Evolutionary conservation across 2,888 invertebrate species (phyloP).

Genomic region (Cheiracanthium punctorium): DNA sequence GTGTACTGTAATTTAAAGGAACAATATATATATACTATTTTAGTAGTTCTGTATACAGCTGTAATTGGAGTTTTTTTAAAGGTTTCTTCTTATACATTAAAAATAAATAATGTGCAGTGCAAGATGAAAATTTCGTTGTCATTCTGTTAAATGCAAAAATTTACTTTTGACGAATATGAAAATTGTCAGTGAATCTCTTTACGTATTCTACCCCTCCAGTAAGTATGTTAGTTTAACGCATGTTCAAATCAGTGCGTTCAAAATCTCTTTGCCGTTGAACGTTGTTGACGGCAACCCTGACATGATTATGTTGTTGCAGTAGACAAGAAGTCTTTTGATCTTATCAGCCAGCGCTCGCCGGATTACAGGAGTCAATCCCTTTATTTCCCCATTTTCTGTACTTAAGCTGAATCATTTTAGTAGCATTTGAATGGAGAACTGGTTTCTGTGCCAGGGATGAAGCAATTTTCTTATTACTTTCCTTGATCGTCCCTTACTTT

Average conservation of each 20-base stretch:
- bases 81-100: no score
- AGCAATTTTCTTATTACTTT: constrained; percentile 62
- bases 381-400: constrained; percentile 68
- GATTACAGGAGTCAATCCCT: constrained; percentile 62
- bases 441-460: constrained; percentile 17
- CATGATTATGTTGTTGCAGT: constrained; percentile 64
- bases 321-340: constrained; percentile 67
- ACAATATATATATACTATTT: no score
- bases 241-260: constrained; percentile 58
- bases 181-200: constrained; percentile 56
- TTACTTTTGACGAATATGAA: constrained; percentile 23
- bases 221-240: constrained; percentile 62
- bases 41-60: no score
- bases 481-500: constrained; percentile 58
- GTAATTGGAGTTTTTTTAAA: no score
- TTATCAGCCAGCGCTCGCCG: constrained; percentile 64
- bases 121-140: no score
- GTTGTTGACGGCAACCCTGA: constrained; percentile 53
- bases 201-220: constrained; percentile 24
- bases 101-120: no score
- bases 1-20: no score
- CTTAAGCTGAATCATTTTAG: constrained; percentile 69
- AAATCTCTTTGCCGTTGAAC: constrained; percentile 35
- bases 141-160: neutral
- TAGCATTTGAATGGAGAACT: constrained; percentile 49